Base-by-base conservation (phyloP, 2,888 invertebrate genomes). In the Autographa pulchrina region DNA sequence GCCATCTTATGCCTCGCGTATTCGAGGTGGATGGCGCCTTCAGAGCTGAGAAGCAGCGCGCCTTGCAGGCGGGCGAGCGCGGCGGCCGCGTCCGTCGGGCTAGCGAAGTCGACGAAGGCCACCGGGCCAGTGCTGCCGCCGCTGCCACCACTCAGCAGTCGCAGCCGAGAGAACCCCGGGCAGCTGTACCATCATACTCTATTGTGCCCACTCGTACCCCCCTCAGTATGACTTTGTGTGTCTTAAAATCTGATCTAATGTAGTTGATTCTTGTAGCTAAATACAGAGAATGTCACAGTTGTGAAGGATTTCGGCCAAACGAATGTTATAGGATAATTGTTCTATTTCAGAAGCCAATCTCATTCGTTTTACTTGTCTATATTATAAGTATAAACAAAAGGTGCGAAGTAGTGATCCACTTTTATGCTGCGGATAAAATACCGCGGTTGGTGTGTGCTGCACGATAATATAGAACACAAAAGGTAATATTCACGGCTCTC, bases 1-100 rank as follows among this genome's bases (percentile, higher is more conserved):
- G 99, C 98, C 99, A 99, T 99, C 97, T 99, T 99, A 96, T 98
- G 99, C 97, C 99, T 98, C 96, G 99, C 99, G 97, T 98, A 99
- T 97, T 99, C 99, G 96, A 99, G 99, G 95, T 99, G 98, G 95
- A 99, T 99, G 92, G 99, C 99, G 88, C 99, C 99, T 94, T 99
- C 98, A 86, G 99, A 99, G 95, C 99, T 99, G 94, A 99, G 97
- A 91, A 99, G 97, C 96, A 98, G 98, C 94, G 98, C 98, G 94
- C 99, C 99, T 96, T 99, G 99, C 90, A 99, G 97, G 91, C 98
- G 97, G 92, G 97, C 97, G 98, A 99, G 97, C 90, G 99, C 99
- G 91, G 98, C 97, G 92, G 98, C 97, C 90, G 99, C 99, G 96
- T 98, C 98, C 90, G 97, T 96, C 90, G 99, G 97, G 96, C 98